phyloP scores from a whole-genome alignment of 1,140 invertebrate species.

The Lerema accius region DNA sequence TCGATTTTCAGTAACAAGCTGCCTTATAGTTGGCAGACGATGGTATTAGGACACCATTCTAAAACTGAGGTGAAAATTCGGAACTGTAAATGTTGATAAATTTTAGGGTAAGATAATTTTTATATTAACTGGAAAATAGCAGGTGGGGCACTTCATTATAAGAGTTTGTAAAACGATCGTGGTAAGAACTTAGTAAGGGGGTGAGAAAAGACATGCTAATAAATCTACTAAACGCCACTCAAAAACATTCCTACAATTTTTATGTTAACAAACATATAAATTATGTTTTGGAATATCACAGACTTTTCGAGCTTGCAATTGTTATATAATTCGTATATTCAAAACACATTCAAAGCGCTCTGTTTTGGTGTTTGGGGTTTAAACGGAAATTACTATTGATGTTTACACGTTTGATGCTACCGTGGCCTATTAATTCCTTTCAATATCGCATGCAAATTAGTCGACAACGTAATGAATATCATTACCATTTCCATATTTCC shows the following conservation, averaged over 20 bases:
- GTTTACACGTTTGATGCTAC: conserved; percentile 47
- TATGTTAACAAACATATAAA: conserved; percentile 23
- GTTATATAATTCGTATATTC: conserved; percentile 50
- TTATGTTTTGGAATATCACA: conserved; percentile 35
- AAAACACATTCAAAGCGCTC: conserved; percentile 34
- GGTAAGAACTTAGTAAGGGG: too few relatives aligned
- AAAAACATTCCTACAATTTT: too few relatives aligned
- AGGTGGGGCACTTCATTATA: too few relatives aligned
- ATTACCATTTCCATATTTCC: conserved; percentile 25
- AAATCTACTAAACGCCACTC: too few relatives aligned
- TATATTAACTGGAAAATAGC: too few relatives aligned
- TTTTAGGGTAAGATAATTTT: too few relatives aligned
- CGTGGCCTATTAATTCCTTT: conserved; percentile 47
- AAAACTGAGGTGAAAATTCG: neutral
- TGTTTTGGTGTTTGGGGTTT: conserved; percentile 38
- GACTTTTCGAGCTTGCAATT: conserved; percentile 42
- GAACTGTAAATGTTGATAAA: too few relatives aligned
- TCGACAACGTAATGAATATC: conserved; percentile 39
- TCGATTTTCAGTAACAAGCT: conserved; percentile 42
- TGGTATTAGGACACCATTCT: neutral
- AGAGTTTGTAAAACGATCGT: too few relatives aligned
- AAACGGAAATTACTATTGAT: conserved; percentile 52
- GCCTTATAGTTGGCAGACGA: neutral
- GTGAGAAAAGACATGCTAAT: too few relatives aligned
- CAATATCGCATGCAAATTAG: conserved; percentile 41